These are phyloP conservation scores for Drosophila anomalata DNA, from an alignment of 2,888 invertebrate genomes.

Conservation along the genomic window DNA sequence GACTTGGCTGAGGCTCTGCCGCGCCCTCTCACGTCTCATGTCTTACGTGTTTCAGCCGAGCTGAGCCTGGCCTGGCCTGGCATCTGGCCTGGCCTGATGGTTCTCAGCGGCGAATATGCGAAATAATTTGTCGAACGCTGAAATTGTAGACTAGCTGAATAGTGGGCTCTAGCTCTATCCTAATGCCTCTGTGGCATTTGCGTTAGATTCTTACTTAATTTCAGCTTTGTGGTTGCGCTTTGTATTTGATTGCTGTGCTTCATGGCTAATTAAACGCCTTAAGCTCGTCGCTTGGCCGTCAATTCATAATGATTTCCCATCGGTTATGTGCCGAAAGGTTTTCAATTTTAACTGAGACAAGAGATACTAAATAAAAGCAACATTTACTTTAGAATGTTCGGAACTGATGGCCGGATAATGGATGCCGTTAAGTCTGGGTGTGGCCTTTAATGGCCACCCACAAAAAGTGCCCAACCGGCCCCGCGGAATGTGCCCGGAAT, in stretches of 20 bases:
- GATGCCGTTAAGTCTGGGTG: slow-evolving; percentile 53
- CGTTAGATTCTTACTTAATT: slow-evolving; percentile 54
- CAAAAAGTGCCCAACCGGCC: slow-evolving; percentile 25
- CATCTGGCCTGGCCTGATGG: slow-evolving; percentile 6
- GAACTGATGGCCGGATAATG: slow-evolving; percentile 41
- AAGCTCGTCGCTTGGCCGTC: slow-evolving; percentile 47
- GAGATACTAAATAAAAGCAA: slow-evolving; percentile 26
- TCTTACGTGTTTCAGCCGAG: slow-evolving; percentile 45
- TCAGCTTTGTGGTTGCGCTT: slow-evolving; percentile 59
- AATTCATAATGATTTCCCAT: slow-evolving; percentile 46
- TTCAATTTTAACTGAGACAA: slow-evolving; percentile 5
- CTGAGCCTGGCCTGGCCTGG: slow-evolving; percentile 21
- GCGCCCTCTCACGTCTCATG: slow-evolving; percentile 67
- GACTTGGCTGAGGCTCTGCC: slow-evolving; percentile 43
- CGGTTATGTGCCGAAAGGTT: slow-evolving; percentile 23
- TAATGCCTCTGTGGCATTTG: slow-evolving; percentile 39
- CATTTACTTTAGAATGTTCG: slow-evolving; percentile 58
- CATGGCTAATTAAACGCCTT: slow-evolving; percentile 65
- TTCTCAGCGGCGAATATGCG: slow-evolving; percentile 50
- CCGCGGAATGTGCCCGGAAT: slow-evolving; percentile 23
- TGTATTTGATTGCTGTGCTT: slow-evolving; percentile 54
- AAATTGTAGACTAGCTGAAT: slow-evolving; percentile 44
- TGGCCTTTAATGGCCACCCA: slow-evolving; percentile 44
- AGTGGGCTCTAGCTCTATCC: slow-evolving; percentile 21
- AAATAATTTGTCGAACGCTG: slow-evolving; percentile 53